These are phyloP conservation scores for Pelodiscus sinensis DNA, from an alignment of 2,113 vertebrate species.

Conservation along the genomic window DNA sequence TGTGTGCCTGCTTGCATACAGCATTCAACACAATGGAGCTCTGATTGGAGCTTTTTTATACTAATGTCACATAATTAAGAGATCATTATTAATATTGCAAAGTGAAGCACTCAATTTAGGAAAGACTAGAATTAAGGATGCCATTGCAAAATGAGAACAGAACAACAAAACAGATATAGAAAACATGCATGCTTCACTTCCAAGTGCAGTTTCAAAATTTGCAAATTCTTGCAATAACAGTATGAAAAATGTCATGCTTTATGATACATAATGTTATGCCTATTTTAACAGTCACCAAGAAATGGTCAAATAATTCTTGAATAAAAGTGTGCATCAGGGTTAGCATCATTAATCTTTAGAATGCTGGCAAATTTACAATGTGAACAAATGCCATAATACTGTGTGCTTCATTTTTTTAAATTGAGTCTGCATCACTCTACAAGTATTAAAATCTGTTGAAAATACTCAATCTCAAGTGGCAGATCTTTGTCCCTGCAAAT, in stretches of 20 bases:
- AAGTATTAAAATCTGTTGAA: not conserved
- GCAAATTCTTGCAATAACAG: not conserved
- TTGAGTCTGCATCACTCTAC: not conserved
- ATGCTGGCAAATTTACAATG: not conserved
- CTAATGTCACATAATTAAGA: not conserved
- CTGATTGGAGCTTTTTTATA: not conserved
- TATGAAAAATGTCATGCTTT: not conserved
- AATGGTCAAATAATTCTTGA: not conserved
- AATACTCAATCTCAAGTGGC: not conserved
- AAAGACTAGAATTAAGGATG: not conserved
- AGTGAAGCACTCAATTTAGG: not conserved
- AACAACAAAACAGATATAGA: not conserved
- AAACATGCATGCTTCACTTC: not conserved
- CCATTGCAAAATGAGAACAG: not conserved
- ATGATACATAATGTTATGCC: no score
- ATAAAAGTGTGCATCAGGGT: not conserved
- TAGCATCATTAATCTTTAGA: not conserved
- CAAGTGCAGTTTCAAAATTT: not conserved
- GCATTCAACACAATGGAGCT: no score
- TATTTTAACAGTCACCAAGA: not conserved
- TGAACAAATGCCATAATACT: not conserved
- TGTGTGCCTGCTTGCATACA: no score
- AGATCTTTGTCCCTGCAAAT: rapidly evolving
- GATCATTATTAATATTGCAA: not conserved
- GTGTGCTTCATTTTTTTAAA: not conserved